phyloP scores from a whole-genome alignment of 2,888 invertebrate genomes.

The Sabatieria punctata region DNA sequence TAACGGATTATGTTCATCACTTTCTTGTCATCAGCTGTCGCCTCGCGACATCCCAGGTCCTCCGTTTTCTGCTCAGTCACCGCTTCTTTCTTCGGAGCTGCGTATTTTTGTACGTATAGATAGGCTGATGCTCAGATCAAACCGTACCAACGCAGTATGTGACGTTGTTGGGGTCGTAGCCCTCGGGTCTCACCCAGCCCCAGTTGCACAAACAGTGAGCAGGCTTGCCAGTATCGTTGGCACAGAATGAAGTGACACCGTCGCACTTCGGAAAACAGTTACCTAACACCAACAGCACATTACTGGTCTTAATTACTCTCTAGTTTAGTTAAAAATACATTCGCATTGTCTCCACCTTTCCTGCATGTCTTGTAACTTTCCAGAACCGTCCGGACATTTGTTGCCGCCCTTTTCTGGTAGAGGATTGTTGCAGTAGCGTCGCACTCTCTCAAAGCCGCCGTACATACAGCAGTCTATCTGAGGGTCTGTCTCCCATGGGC shows the following conservation, averaged over 20 bases:
- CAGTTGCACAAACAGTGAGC: constrained; percentile 6
- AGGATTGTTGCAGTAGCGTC: constrained; percentile 10
- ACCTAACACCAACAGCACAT: background rate
- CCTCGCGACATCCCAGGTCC: background rate
- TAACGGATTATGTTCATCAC: background rate
- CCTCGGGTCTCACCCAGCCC: background rate
- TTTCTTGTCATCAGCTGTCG: background rate
- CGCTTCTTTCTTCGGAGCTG: background rate
- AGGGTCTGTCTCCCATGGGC: constrained; percentile 7
- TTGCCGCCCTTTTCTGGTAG: constrained; percentile 1
- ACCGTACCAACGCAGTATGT: background rate
- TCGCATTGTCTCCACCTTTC: constrained; percentile 1
- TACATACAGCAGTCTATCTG: constrained; percentile 12
- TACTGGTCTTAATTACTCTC: too few relatives aligned
- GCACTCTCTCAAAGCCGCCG: constrained; percentile 8
- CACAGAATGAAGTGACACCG: constrained; percentile 1
- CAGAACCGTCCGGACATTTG: background rate
- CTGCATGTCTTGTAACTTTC: background rate
- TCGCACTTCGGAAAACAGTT: background rate
- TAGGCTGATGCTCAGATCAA: background rate
- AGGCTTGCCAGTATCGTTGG: constrained; percentile 5
- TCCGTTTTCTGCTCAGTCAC: background rate
- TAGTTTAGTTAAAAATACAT: too few relatives aligned
- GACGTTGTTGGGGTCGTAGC: background rate
- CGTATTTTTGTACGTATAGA: background rate